Percentiles rank a stretch among this genome's conserved stretches.
These are phyloP conservation scores for Leptinotarsa undecemlineata DNA, from an alignment of 1,140 invertebrate genomes.

Conservation along the genomic window DNA sequence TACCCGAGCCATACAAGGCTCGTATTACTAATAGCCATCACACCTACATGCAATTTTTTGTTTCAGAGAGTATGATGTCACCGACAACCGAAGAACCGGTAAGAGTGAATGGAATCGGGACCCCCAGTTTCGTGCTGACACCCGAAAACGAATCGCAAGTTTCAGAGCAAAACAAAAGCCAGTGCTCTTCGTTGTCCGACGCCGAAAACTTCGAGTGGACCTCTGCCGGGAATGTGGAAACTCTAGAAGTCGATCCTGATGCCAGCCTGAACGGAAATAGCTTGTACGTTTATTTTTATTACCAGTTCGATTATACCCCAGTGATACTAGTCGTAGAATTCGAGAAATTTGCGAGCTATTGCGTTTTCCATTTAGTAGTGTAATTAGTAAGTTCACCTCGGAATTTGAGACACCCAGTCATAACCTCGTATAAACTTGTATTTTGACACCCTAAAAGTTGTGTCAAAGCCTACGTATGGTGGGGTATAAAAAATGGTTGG, in stretches of 20 bases:
- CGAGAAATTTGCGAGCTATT: background rate
- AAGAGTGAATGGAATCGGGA: slow-evolving; percentile 32
- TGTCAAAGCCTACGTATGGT: too few relatives aligned
- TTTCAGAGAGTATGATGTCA: slow-evolving; percentile 46
- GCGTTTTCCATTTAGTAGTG: too few relatives aligned
- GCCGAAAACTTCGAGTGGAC: slow-evolving; percentile 70
- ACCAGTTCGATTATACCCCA: background rate
- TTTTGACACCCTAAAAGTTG: too few relatives aligned
- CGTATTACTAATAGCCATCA: background rate
- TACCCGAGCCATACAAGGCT: too few relatives aligned
- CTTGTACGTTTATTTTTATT: slow-evolving; percentile 19
- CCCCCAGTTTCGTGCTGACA: slow-evolving; percentile 28
- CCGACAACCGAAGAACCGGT: slow-evolving; percentile 40
- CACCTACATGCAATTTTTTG: background rate
- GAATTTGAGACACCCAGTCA: too few relatives aligned
- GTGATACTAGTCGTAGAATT: slow-evolving; percentile 2
- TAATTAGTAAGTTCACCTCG: too few relatives aligned
- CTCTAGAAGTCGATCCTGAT: slow-evolving; percentile 45
- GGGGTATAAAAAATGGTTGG: too few relatives aligned
- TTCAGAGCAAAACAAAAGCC: slow-evolving; percentile 50
- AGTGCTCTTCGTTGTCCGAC: slow-evolving; percentile 66
- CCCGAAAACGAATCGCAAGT: slow-evolving; percentile 37
- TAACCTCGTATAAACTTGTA: too few relatives aligned
- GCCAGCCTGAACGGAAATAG: slow-evolving; percentile 27
- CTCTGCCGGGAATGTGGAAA: slow-evolving; percentile 58